These are phyloP conservation scores for Progne subis DNA, from an alignment of 2,113 vertebrate species.

Conservation along the genomic window DNA sequence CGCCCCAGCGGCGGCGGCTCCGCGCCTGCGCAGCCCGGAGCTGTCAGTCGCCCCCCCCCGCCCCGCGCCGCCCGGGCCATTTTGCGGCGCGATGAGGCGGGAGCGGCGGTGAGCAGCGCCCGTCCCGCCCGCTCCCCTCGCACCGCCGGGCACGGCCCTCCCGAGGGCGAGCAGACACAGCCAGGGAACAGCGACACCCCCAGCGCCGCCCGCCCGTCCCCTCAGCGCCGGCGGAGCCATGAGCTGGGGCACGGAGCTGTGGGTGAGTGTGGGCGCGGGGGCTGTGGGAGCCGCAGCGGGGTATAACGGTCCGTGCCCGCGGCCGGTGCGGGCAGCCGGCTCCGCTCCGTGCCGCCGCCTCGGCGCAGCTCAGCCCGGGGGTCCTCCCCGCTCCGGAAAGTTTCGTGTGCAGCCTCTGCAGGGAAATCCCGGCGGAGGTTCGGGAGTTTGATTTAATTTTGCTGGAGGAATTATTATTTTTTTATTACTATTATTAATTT, in stretches of 20 bases:
- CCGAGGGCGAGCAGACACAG: not conserved
- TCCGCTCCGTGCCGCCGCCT: not conserved
- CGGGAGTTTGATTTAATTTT: not conserved
- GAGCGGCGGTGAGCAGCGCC: not conserved
- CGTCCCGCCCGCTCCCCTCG: not conserved
- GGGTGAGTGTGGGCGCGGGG: constrained; percentile 68
- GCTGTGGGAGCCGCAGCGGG: not conserved
- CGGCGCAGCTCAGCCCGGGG: not conserved
- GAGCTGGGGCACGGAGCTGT: constrained; percentile 82
- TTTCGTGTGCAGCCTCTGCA: not conserved
- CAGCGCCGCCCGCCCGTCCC: not conserved
- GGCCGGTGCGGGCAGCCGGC: not conserved
- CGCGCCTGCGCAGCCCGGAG: no score
- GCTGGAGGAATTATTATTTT: not conserved
- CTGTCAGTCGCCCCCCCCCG: no score
- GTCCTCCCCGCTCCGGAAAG: not conserved
- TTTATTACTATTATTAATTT: no score
- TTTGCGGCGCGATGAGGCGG: constrained; percentile 62
- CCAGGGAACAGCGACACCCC: not conserved
- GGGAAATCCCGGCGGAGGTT: not conserved
- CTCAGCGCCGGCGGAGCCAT: constrained; percentile 66
- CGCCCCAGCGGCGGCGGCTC: no score
- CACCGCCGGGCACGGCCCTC: not conserved
- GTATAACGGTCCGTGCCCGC: constrained; percentile 2
- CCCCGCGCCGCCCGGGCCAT: constrained; percentile 70